phyloP scores from a whole-genome alignment of 2,113 vertebrate species.

The Terrapene triunguis region DNA sequence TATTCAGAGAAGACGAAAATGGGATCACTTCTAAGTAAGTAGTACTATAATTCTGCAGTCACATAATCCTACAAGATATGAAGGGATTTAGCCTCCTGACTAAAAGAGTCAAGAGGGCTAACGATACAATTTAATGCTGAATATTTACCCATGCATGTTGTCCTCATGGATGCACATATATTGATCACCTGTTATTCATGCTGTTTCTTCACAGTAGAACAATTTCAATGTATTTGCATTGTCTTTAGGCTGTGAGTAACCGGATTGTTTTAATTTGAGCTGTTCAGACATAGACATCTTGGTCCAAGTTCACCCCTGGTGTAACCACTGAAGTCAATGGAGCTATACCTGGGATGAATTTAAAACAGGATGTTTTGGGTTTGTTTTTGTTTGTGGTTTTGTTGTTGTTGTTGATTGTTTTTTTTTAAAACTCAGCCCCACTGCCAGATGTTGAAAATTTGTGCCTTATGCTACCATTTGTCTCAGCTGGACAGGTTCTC shows the following conservation, averaged over 20 bases:
- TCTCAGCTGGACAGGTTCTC: background rate
- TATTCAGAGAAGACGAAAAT: conserved; percentile 55
- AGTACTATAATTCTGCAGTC: background rate
- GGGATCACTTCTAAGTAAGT: conserved; percentile 72
- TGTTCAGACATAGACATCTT: background rate
- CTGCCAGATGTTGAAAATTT: background rate
- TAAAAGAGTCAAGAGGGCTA: background rate
- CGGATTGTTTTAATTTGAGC: background rate
- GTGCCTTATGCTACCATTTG: background rate
- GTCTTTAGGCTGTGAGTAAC: background rate
- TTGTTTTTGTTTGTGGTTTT: no score
- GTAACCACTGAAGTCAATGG: background rate
- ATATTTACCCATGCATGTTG: background rate
- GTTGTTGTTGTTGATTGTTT: no score
- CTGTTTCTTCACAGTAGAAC: background rate
- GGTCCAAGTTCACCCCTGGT: background rate
- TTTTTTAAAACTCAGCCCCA: background rate
- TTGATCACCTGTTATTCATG: background rate
- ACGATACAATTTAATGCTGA: background rate
- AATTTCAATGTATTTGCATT: fast-evolving
- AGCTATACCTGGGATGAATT: background rate
- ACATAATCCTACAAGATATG: background rate
- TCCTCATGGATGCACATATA: background rate
- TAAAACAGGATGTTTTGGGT: background rate
- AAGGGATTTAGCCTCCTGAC: background rate